A percentile compares a stretch with the other conserved stretches of the same genome.
These are phyloP conservation scores for Caenorhabditis angaria DNA, from an alignment of 2,888 invertebrate species.

Conservation along the genomic window DNA sequence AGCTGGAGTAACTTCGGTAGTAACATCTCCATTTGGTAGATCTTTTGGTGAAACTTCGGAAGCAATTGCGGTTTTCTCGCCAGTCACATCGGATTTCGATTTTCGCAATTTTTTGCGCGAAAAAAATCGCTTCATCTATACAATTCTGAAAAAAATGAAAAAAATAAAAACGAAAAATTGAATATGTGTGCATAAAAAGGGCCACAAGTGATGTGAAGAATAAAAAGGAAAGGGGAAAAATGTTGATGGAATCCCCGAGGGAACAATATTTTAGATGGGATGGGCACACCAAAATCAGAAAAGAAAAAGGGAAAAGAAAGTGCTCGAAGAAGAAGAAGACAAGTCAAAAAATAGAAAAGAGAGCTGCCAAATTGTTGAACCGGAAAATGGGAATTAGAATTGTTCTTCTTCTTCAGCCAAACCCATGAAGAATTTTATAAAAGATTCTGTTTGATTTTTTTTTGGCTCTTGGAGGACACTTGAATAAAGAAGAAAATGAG, in stretches of 20 bases:
- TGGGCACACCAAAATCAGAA: conserved; percentile 22
- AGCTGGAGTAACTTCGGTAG: conserved; percentile 12
- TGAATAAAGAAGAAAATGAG: neutral
- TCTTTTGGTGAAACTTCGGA: neutral
- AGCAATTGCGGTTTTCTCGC: conserved; percentile 28
- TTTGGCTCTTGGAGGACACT: no score
- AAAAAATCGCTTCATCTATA: conserved; percentile 56
- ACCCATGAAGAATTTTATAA: no score
- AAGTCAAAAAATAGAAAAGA: conserved; percentile 14
- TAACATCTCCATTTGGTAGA: conserved; percentile 7
- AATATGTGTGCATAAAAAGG: neutral
- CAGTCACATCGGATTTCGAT: conserved; percentile 57
- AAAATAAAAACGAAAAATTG: conserved; percentile 8
- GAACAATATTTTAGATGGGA: conserved; percentile 21
- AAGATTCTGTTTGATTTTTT: no score
- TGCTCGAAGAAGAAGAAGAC: conserved; percentile 15
- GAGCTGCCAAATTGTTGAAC: conserved; percentile 39
- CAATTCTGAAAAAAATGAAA: conserved; percentile 8
- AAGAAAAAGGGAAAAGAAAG: conserved; percentile 6
- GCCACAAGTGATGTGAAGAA: conserved; percentile 10
- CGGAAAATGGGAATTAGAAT: conserved; percentile 44
- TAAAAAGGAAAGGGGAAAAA: neutral
- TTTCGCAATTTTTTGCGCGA: conserved; percentile 55
- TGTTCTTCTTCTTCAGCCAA: neutral
- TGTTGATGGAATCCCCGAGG: conserved; percentile 31